A percentile compares a stretch with the other conserved stretches of the same genome.
phyloP scores from a whole-genome alignment of 1,140 invertebrate species.

The Drosophila nigrodunni region DNA sequence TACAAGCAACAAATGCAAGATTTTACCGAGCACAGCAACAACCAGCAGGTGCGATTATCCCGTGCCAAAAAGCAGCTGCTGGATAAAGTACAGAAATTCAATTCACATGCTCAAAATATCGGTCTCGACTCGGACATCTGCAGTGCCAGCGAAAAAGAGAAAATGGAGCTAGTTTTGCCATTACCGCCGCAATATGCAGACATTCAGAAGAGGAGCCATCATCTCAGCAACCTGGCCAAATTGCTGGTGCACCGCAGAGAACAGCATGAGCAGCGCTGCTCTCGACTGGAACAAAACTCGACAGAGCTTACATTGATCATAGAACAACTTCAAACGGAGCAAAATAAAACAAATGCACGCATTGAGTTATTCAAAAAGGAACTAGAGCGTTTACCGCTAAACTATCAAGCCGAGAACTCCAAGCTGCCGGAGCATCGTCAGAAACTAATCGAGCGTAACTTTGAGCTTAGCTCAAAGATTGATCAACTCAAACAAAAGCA shows the following conservation, averaged over 20 bases:
- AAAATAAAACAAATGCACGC: constrained; percentile 7
- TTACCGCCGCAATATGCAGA: constrained; percentile 41
- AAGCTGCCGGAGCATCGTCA: constrained; percentile 23
- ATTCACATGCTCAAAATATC: constrained; percentile 49
- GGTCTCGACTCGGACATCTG: constrained; percentile 40
- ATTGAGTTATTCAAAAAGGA: constrained; percentile 22
- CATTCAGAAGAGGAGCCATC: constrained; percentile 21
- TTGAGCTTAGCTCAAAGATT: neutral
- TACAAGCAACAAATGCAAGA: constrained; percentile 53
- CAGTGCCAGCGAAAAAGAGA: constrained; percentile 16
- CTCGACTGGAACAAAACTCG: constrained; percentile 39
- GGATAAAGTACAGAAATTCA: constrained; percentile 64
- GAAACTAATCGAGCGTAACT: constrained; percentile 16
- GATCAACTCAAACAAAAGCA: constrained; percentile 16
- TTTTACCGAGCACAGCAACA: constrained; percentile 39
- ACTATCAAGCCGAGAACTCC: constrained; percentile 3
- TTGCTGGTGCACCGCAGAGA: constrained; percentile 29
- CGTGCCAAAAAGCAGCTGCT: constrained; percentile 66
- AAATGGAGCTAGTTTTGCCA: constrained; percentile 49
- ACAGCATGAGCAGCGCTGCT: constrained; percentile 18
- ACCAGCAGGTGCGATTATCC: constrained; percentile 70
- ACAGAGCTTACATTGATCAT: constrained; percentile 7
- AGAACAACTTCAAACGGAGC: constrained; percentile 16
- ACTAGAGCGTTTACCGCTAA: constrained; percentile 25
- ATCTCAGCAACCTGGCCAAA: constrained; percentile 26